phyloP scores from a whole-genome alignment of 2,888 invertebrate genomes.

The Eilema caniola region DNA sequence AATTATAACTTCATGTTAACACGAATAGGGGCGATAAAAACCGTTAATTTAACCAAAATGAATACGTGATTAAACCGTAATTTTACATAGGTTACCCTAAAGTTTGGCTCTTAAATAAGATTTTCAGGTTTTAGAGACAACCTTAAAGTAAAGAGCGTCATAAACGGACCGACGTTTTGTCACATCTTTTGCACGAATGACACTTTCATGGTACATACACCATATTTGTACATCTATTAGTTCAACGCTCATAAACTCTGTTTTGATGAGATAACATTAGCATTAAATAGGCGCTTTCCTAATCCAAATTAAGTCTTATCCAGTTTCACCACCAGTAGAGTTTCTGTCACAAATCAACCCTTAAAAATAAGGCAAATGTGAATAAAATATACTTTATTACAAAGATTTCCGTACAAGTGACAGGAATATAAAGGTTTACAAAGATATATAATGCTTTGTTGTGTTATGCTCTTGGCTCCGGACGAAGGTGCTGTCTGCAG shows the following conservation, averaged over 20 bases:
- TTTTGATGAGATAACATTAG: not conserved
- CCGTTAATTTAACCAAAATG: constrained; percentile 46
- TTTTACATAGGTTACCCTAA: constrained; percentile 36
- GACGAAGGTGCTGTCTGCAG: not conserved
- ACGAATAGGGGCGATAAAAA: constrained; percentile 34
- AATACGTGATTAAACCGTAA: constrained; percentile 33
- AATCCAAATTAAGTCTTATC: not conserved
- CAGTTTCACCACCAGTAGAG: not conserved
- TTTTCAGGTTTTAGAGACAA: constrained; percentile 23
- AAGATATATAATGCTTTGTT: not conserved
- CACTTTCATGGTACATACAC: not conserved
- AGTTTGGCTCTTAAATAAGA: constrained; percentile 33
- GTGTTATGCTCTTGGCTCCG: not conserved
- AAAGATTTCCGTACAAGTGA: not conserved
- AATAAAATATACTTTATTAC: not conserved
- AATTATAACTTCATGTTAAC: constrained; percentile 44
- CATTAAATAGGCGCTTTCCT: not conserved
- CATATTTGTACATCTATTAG: constrained; percentile 6
- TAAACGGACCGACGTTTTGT: constrained; percentile 25
- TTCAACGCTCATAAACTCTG: not conserved
- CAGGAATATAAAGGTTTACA: not conserved
- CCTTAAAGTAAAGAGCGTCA: constrained; percentile 53
- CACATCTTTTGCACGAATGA: not conserved
- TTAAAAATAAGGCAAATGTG: not conserved
- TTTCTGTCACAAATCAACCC: not conserved